Base-by-base conservation (phyloP, 2,113 vertebrate species). In the Enhydra lutris region DNA sequence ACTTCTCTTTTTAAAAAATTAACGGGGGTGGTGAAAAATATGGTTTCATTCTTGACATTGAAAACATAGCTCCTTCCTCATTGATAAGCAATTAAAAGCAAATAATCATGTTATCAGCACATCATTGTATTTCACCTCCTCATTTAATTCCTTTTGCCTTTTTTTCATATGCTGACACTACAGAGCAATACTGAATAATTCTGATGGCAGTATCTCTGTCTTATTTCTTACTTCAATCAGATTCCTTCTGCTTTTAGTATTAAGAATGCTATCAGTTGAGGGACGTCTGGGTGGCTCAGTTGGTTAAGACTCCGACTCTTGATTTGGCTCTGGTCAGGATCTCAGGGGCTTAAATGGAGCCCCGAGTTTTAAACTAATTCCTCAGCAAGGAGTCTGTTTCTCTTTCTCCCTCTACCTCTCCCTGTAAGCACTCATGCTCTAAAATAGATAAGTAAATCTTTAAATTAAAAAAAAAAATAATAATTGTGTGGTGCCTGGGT, bases 1-100 rank as follows among this genome's bases (percentile, higher is more conserved):
- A 76, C 76, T 89, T 88, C n/a, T 78, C 31, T 45, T 92, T 80
- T 47, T 87, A 31, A 96, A 93, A 96, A 91, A 71, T 79, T 26
- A 31, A 59, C 29, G 13, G 9, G 7, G 23, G 7, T 21, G 6
- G 7, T 74, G 4, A 71, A 71, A 93, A 88, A 88, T 39, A 91
- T 1, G 13, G n/a, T 78, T 89, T 97, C 45, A 80, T 76, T 86
- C 73, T 95, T 76, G 42, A 90, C 29, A 31, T 4, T n/a, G n/a
- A 87, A 81, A 93, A 23, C 59, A 80, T 31, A 55, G 26, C 9
- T 87, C 69, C 39, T 39, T 87, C 65, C 63, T 95, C 15, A 71
- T 17, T 91, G 82, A 76, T 59, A 57, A 82, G 78, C 13, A 69
- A 59, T 55, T 83, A 76, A 82, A 79, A 73, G 7, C 34, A 87